Evolutionary conservation across 2,888 invertebrate species (phyloP), one percentile per base, ranked within the genome.

Genomic region (Abscondita cerata): DNA sequence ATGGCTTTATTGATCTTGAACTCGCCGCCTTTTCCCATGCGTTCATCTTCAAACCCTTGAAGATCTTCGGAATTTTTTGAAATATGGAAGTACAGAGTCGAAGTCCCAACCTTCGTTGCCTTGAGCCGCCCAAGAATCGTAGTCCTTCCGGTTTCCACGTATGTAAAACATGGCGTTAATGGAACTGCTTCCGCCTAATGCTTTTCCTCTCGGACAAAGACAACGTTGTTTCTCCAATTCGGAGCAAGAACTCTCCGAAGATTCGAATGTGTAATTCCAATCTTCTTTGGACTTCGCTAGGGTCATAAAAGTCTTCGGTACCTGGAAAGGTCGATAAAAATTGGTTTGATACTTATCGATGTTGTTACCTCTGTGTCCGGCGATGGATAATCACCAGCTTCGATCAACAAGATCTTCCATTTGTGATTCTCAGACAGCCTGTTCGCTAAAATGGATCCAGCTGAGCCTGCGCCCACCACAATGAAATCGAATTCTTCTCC

Each of bases 111-210:
- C 25, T 25, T 25, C 6, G 76, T 93, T 93, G 0, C 94, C 94
- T 13, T 89, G 81, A 0, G 84, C 83, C 51, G 89, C 91, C 95
- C 95, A 96, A 46, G 87, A 85, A 76, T 95, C 91, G 75, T 87
- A 96, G 78, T 95, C 95, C 0, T 89, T 82, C 52, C 85, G 85
- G 78, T 93, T 93, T 0, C 95, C 95, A 54, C 95, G 83, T 36
- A 93, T 87, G 77, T 95, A 95, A 0, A 93, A 83, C 92, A 94
- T 93, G 3, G 90, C 91, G 74, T 94, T 94, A 0, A 94, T 82
- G 0, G 92, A 90, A 19, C 91, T 90, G 2, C 90, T 89, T 0
- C 95, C 95, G 0, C 94, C 94, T 0, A 94, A 81, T 0, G 67
- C 68, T 66, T 73, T 72, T 6, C 73, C 76, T 64, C 88, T 81